These are phyloP conservation scores for Vireo griseus DNA, from an alignment of 2,797 vertebrate genomes.

Conservation along the genomic window DNA sequence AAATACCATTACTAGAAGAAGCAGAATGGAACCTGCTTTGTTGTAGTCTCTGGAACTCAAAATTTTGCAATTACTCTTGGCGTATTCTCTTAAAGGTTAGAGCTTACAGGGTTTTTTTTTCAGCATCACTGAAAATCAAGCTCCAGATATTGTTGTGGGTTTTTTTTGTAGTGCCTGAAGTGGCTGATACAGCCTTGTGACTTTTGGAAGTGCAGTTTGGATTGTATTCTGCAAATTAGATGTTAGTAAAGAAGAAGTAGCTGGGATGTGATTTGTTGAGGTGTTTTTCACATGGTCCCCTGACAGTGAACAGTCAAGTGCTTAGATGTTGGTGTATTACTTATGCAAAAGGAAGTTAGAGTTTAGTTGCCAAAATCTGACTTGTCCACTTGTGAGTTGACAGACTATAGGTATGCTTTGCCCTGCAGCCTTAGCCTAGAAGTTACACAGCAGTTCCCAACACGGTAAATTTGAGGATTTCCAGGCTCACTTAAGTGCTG, in stretches of 20 bases:
- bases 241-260: neutral
- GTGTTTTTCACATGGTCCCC: neutral
- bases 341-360: neutral
- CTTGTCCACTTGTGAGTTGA: neutral
- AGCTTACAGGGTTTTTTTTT: neutral
- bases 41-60: neutral
- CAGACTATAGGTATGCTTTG: neutral
- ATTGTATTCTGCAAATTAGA: neutral
- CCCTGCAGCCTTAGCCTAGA: neutral
- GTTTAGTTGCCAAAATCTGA: neutral
- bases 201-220: neutral
- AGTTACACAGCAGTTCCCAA: neutral
- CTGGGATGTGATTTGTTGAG: neutral
- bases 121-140: neutral
- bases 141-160: neutral
- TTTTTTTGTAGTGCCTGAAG: neutral
- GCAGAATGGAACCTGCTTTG: neutral
- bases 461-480: constrained; percentile 28
- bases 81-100: neutral
- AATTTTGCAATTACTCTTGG: neutral
- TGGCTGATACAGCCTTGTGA: neutral
- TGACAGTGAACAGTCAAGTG: neutral
- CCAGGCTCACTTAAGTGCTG: constrained; percentile 43
- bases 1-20: neutral
- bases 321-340: neutral